Conservation (phyloP, 1,140 invertebrate species). For the Proales similis region DNA sequence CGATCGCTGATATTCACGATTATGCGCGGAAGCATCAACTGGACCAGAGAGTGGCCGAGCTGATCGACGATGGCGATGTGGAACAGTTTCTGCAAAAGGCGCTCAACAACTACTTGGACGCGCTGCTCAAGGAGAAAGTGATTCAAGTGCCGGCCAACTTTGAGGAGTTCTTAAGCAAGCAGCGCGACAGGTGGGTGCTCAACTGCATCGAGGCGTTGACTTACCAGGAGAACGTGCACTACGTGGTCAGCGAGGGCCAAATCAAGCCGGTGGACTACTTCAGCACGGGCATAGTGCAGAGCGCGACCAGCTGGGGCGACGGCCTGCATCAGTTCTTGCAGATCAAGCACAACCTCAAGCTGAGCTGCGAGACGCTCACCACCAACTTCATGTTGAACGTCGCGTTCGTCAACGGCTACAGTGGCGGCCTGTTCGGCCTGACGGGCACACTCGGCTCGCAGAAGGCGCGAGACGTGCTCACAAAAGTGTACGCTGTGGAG, state of each 20-base stretch:
- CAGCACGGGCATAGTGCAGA: conserved; percentile 24
- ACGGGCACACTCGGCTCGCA: conserved; percentile 7
- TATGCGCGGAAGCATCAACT: background rate
- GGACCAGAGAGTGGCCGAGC: background rate
- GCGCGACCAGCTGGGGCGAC: conserved; percentile 14
- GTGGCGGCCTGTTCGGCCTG: background rate
- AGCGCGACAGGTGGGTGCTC: background rate
- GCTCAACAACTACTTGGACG: background rate
- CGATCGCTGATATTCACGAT: background rate
- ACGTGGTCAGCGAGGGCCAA: conserved; percentile 8
- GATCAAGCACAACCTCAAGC: conserved; percentile 7
- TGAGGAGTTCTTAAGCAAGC: background rate
- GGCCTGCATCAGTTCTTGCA: conserved; percentile 34
- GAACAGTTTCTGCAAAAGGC: background rate
- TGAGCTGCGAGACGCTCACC: conserved; percentile 7
- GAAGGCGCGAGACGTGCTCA: background rate
- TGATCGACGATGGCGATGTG: no score
- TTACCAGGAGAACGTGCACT: conserved; percentile 9
- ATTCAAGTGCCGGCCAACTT: background rate
- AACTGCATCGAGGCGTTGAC: background rate
- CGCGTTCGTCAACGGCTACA: background rate
- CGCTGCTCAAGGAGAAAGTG: background rate
- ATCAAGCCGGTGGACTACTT: conserved; percentile 8
- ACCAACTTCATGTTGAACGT: conserved; percentile 9
- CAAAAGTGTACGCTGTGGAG: background rate